Base-by-base conservation (phyloP, 2,888 invertebrate genomes). In the Hydrotaea diabolus region DNA sequence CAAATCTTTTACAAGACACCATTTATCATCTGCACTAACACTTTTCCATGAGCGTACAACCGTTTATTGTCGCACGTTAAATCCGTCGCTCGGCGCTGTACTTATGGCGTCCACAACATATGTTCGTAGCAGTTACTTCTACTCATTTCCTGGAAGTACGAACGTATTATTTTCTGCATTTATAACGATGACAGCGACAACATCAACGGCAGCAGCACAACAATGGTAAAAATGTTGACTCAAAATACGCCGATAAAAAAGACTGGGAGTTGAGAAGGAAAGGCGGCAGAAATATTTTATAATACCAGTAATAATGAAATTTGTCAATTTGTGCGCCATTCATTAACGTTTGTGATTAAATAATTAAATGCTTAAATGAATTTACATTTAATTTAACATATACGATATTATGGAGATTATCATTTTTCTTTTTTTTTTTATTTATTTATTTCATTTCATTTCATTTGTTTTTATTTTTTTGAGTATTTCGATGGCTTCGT, bases 301-400 rank as follows among this genome's bases (percentile, higher is more conserved):
- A 57, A 73, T 39, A 53, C 26, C n/a, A 49, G 31, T 21, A 39
- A 36, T 73, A 57, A 55, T 55, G 73, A 73, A 73, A 73, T 73
- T 73, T 57, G 53, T 73, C 73, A 73, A 55, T 55, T 73, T 73
- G 21, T 19, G 53, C 26, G 31, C 55, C 55, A 55, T 73, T 57
- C 53, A 73, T 73, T 73, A 57, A 57, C 73, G 53, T 73, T 73
- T 55, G 17, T 53, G 55, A 31, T 73, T 73, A 73, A 73, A 73
- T 73, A 57, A 57, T 57, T 73, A 57, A 57, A 57, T 36, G 53
- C 31, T 73, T 73, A 17, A 55, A 73, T 73, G 43, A 69, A 69
- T 69, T 69, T 21, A 69, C 69, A 69, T 69, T 69, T 69, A 43
- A 69, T 69, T 43, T 69, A 69, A 69, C 69, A 31, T 31, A 31